phyloP scores from a whole-genome alignment of 2,797 vertebrate species.

The Carapus acus region DNA sequence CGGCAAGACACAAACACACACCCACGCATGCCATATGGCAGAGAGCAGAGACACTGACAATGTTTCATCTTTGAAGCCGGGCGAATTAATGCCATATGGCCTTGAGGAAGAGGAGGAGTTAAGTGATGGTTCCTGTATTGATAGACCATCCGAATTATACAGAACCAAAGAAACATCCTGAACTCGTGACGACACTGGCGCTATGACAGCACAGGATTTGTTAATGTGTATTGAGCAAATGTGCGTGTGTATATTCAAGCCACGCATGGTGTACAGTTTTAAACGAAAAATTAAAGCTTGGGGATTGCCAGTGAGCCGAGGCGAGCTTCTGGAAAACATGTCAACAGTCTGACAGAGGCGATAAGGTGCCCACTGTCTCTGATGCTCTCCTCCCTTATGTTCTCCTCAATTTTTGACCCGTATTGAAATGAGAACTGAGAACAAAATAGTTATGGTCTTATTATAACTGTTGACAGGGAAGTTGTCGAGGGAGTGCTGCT shows the following conservation, averaged over 20 bases:
- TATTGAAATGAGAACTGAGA: slow-evolving; percentile 48
- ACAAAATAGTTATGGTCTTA: slow-evolving; percentile 55
- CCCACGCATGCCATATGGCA: slow-evolving; percentile 65
- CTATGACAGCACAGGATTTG: not conserved
- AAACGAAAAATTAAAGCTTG: slow-evolving; percentile 7
- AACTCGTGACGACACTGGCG: not conserved
- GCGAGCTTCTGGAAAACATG: slow-evolving; percentile 19
- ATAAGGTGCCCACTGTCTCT: slow-evolving; percentile 27
- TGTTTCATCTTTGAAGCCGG: slow-evolving; percentile 52
- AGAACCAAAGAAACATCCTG: slow-evolving; percentile 21
- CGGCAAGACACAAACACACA: slow-evolving; percentile 47
- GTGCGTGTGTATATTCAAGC: not conserved
- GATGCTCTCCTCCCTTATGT: slow-evolving; percentile 10
- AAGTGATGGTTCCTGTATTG: slow-evolving; percentile 35
- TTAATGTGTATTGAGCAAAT: not conserved
- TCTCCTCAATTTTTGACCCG: slow-evolving; percentile 14
- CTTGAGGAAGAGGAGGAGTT: slow-evolving; percentile 38
- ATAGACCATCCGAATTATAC: slow-evolving; percentile 23
- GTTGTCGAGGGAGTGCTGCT: slow-evolving; percentile 35
- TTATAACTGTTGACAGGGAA: slow-evolving; percentile 55
- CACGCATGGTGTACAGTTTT: slow-evolving; percentile 1
- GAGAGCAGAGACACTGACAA: slow-evolving; percentile 39
- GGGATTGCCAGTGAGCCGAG: slow-evolving; percentile 11
- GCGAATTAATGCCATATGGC: slow-evolving; percentile 62
- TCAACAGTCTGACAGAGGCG: slow-evolving; percentile 13